These are phyloP conservation scores for Perizoma flavofasciatum DNA, from an alignment of 2,888 invertebrate genomes.

Conservation along the genomic window DNA sequence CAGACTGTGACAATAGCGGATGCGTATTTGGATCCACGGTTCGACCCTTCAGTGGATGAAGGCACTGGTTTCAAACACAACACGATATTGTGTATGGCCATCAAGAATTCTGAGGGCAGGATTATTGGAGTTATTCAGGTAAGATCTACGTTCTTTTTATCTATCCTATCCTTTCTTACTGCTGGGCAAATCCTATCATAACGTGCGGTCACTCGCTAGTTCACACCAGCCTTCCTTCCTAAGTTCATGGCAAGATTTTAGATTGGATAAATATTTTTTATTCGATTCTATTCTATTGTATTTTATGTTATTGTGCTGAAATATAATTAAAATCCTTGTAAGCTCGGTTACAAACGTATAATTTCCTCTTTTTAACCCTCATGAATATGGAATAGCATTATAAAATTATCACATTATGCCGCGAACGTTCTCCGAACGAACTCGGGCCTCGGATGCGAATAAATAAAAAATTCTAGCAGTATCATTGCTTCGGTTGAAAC, in stretches of 20 bases:
- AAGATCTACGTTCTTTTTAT: conserved; percentile 11
- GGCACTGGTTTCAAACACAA: conserved; percentile 92
- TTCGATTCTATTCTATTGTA: too few relatives aligned
- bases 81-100: conserved; percentile 97
- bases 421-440: conserved; percentile 29
- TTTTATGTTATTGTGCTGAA: too few relatives aligned
- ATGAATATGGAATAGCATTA: conserved; percentile 24
- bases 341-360: too few relatives aligned
- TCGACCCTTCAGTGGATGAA: conserved; percentile 94
- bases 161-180: neutral
- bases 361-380: too few relatives aligned
- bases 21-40: conserved; percentile 94
- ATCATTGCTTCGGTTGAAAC: conserved; percentile 15
- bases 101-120: conserved; percentile 95
- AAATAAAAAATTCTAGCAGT: conserved; percentile 42
- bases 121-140: conserved; percentile 96
- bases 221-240: too few relatives aligned
- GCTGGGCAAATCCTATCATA: neutral
- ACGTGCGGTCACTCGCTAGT: too few relatives aligned
- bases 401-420: conserved; percentile 39
- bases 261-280: too few relatives aligned
- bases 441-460: conserved; percentile 33
- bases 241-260: too few relatives aligned
- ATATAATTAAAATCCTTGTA: too few relatives aligned
- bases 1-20: conserved; percentile 96